A percentile compares a stretch with the other conserved stretches of the same genome.
Evolutionary conservation across 2,797 vertebrate genomes (phyloP).

Genomic region (Smutsia temminckii): DNA sequence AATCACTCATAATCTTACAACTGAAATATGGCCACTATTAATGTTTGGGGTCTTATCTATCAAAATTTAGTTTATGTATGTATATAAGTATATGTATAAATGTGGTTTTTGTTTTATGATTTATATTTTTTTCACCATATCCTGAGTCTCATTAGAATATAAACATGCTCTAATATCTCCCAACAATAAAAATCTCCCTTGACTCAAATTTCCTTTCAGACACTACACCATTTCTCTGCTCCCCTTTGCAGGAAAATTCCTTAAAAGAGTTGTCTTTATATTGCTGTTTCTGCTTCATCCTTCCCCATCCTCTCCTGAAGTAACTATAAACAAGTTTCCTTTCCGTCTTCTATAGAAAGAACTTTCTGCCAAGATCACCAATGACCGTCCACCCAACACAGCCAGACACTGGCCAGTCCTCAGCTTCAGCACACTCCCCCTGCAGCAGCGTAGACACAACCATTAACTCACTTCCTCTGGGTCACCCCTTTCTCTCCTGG

Average conservation of each 20-base stretch:
- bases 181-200: neutral
- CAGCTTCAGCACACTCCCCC: neutral
- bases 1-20: neutral
- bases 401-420: neutral
- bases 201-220: neutral
- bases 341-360: neutral
- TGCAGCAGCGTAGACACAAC: neutral
- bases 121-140: rapidly evolving
- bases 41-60: neutral
- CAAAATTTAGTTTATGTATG: no score
- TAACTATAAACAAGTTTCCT: neutral
- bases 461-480: no score
- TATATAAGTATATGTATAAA: rapidly evolving
- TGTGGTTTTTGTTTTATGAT: neutral
- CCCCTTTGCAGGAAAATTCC: neutral
- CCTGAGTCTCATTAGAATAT: neutral
- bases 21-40: neutral
- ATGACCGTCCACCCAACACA: neutral
- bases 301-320: neutral
- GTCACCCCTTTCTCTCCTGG: neutral
- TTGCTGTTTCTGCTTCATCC: neutral
- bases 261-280: neutral
- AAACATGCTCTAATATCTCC: neutral
- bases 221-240: neutral
- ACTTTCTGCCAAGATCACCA: neutral